Evolutionary conservation across 2,888 invertebrate species (phyloP), one percentile per base, ranked within the genome.

Genomic region (Clostera curtula): DNA sequence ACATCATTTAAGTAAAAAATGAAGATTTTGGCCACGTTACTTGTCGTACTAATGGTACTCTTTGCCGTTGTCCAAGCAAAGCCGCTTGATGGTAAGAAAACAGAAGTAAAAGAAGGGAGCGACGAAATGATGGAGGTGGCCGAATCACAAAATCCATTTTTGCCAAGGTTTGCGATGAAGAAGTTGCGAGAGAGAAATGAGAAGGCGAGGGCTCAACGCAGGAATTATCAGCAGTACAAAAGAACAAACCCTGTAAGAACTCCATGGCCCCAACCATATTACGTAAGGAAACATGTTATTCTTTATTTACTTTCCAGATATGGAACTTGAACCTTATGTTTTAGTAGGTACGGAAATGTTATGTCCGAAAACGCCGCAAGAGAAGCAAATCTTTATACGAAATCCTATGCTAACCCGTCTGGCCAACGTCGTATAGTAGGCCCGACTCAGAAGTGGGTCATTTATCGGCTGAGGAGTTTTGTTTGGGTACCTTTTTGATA

Each of bases 121-220:
- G 59, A 48, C 2, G 75, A 80, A 31, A 67, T 74, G 40, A 80
- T 83, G 82, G 74, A 75, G 29, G 58, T 56, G 1, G 83, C 80
- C 1, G 80, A 74, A 34, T 50, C 65, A 1, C 72, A 73, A 36
- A 71, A 80, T 42, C 75, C 80, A 1, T 79, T 79, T 29, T 41
- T 79, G 34, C 83, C 83, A 5, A 53, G 71, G 8, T 83, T 83
- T 37, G 75, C 80, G 1, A 83, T 83, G 82, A 71, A 43, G 38
- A 63, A 49, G 31, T 40, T 83, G 14, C 72, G 72, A 40, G 72
- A 77, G 36, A 59, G 70, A 29, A 56, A 67, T n/a, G 59, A 73
- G 32, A 45, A 60, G 37, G 65, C 62, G 1, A 50, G 45, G 12
- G 73, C 71, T 7, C 60, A 73, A 34, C 52, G 76, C 21, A 61